Evolutionary conservation across 2,113 vertebrate species (phyloP), one percentile per base, ranked within the genome.

Genomic region (Nothocercus julius): DNA sequence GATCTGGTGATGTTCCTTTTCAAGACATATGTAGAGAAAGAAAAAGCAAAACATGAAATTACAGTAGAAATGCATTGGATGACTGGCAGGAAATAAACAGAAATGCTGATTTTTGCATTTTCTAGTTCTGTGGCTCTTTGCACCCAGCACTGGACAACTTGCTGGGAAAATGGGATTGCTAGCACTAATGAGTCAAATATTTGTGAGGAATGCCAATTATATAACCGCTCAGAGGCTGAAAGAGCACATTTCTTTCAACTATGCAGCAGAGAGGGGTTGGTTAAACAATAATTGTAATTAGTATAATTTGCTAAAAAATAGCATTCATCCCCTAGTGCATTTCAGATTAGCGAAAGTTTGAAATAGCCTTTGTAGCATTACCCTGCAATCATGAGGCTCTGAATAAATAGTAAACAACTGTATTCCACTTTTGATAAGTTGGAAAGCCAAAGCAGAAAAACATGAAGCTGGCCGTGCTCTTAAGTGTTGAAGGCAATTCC

Each of bases 121-220:
- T 90, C 76, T 85, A 74, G 27, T 77, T 94, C 53, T 83, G 53
- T 92, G 25, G 90, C 27, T 91, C 30, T 78, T 88, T 95, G 80
- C 77, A 89, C 77, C 69, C 81, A 90, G 32, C 64, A 36, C 30
- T 84, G 47, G 32, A 88, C 47, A 70, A 44, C 42, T 88, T 93
- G 89, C 92, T 89, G 93, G 89, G 80, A 95, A 96, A 95, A 85
- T 77, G 44, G 77, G 85, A 93, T 91, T 91, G 44, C 59, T 83
- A 91, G 68, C 44, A 66, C 82, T 87, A 91, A 93, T 73, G 63
- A 85, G 40, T 94, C 78, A 91, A 96, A 85, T 92, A 92, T 95
- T 94, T 96, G 56, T 63, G 44, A 92, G 69, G 66, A 90, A 82
- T 86, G 62, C 25, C 86, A 91, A 84, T 95, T 95, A 75, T 72